Conservation (phyloP, 2,888 invertebrate species). For the Pinctada fucata region DNA sequence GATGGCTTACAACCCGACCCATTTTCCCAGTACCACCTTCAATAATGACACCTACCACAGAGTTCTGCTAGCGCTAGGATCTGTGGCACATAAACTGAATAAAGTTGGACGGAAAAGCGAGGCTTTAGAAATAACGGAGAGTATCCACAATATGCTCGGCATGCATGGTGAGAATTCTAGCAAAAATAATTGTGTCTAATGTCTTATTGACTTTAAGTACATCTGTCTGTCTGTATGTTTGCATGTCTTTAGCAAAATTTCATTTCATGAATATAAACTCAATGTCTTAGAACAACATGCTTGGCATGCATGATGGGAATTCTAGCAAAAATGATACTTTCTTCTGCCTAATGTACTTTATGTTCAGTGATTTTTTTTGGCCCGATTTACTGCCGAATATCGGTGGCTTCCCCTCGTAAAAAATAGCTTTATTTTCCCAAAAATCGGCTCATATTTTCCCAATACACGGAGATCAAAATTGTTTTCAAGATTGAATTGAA, state of each 20-base stretch:
- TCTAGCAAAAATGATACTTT: neutral
- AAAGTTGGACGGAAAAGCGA: constrained; percentile 39
- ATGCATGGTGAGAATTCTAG: constrained; percentile 52
- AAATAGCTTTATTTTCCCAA: too few relatives aligned
- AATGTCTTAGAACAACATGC: constrained; percentile 31
- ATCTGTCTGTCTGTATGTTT: too few relatives aligned
- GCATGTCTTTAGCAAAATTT: too few relatives aligned
- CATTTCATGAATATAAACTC: too few relatives aligned
- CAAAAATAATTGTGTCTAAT: neutral
- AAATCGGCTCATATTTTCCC: too few relatives aligned
- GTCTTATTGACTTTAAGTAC: too few relatives aligned
- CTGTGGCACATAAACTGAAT: constrained; percentile 42
- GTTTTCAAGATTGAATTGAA: too few relatives aligned
- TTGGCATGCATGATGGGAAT: constrained; percentile 60
- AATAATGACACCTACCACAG: constrained; percentile 49
- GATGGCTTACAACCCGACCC: constrained; percentile 45
- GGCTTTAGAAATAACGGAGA: constrained; percentile 43
- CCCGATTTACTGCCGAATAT: too few relatives aligned
- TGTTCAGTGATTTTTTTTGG: too few relatives aligned
- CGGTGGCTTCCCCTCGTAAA: too few relatives aligned
- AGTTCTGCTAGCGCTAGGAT: constrained; percentile 53
- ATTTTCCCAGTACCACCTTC: constrained; percentile 36
- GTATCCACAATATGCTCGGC: constrained; percentile 56
- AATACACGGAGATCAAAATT: too few relatives aligned
- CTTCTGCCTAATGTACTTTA: too few relatives aligned